Conservation (phyloP, 2,797 vertebrate species). For the Eulemur mongoz region DNA sequence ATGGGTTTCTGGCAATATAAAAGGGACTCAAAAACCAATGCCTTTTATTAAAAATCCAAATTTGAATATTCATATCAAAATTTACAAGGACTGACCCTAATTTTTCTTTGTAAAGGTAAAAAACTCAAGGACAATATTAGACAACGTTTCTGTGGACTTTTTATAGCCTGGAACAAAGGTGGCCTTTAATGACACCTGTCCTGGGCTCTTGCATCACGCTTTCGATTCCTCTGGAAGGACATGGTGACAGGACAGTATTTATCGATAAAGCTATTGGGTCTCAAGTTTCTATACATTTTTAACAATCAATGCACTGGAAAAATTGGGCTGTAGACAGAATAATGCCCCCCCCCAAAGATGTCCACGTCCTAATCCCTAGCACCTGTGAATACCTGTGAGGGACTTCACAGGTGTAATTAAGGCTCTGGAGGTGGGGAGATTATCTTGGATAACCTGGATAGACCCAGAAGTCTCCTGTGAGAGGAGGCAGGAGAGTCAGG, state of each 20-base stretch:
- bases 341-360: background rate
- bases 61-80: slow-evolving; percentile 33
- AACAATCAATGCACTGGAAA: background rate
- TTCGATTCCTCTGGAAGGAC: background rate
- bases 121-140: background rate
- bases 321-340: background rate
- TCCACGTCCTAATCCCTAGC: background rate
- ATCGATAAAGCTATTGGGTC: background rate
- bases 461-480: background rate
- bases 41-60: background rate
- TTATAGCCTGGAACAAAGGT: background rate
- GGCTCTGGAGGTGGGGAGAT: background rate
- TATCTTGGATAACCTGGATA: background rate
- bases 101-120: background rate
- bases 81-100: background rate
- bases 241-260: background rate
- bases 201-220: background rate
- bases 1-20: background rate
- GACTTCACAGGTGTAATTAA: background rate
- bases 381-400: background rate
- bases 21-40: background rate
- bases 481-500: background rate
- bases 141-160: background rate
- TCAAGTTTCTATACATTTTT: background rate
- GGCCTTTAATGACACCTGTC: background rate